Base-by-base conservation (phyloP, 2,888 invertebrate species). In the Megaustenia siamemsis region DNA sequence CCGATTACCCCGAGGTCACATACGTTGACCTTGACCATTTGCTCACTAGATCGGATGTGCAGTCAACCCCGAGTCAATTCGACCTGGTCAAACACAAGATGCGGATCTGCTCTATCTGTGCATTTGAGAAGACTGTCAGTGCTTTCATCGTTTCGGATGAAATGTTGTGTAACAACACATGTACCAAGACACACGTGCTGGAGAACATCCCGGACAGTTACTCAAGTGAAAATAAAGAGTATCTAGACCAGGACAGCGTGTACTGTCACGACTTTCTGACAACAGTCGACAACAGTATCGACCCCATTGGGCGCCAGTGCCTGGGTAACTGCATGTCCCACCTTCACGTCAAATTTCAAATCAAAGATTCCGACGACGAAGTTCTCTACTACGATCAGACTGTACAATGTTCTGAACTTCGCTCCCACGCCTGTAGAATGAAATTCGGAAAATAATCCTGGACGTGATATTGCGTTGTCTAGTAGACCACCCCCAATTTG, bases 241-340 rank as follows among this genome's bases (percentile, higher is more conserved):
- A 86, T 76, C 24, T 32, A 3, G 78, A 86, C 40, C 87, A 87
- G 40, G 86, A 84, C 83, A 86, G 83, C 63, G 87, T 88, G 18
- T 87, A 87, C 83, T 88, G 88, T 66, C 86, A 87, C 69, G 86
- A 87, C 81, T 88, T 88, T 81, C 82, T 88, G 18, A 82, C 86
- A 15, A 45, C 76, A 18, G 80, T 83, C 28, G 84, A 85, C 78
- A 85, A 86, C 18, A 77, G 68, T 24, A 84, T 80, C 15, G 81
- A 83, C n/a, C 79, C 85, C 0, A 68, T 88, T 15, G 73, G 77
- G 4, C 53, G 68, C 3, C 15, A 71, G 32, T 88, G 88, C 56
- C 28, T 85, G 38, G 86, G 86, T 63, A 84, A 82, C 21, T 88
- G 88, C 78, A 79, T 84, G 81, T 87, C 87, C n/a, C 84, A 84